Evolutionary conservation across 2,888 invertebrate genomes (phyloP), one percentile per base, ranked within the genome.

Genomic region (Dioctria linearis): DNA sequence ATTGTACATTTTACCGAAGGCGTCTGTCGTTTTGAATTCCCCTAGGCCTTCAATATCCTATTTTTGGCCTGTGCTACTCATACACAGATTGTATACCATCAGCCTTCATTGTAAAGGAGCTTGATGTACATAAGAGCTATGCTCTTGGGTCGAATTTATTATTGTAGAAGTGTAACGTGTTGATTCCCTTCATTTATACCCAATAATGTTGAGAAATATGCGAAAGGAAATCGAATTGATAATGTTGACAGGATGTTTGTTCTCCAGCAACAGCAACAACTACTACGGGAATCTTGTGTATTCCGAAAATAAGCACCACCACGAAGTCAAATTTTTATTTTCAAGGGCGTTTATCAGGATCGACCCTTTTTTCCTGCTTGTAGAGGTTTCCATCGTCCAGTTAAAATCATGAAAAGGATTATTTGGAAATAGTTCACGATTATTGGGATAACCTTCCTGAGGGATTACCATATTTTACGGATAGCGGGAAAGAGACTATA

Each of bases 171-270:
- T 54, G 63, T 78, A 78, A 78, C 78, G 78, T 78, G 78, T 78
- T 78, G 78, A 78, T 78, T 65, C 78, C 78, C 66, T 78, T 66
- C 65, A 78, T 78, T 78, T 78, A 54, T 78, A 78, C 66, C 78
- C 49, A 78, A 78, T 78, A 76, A 76, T 39, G 63, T 63, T 76
- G 57, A 66, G 66, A 78, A 66, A 54, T 49, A 65, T 66, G 54
- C 42, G 57, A 66, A 78, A 51, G 78, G 66, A 66, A 78, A 78
- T 78, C 78, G 78, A 66, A 78, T 78, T 78, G 78, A 78, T 78
- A 78, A 66, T 78, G 78, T 54, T 66, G 65, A 66, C 66, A 78
- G 78, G 65, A 78, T 66, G 65, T 51, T 66, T 78, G 66, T 78
- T 78, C 65, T 54, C 25, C 78, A 54, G 43, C 66, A 66, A 49